Evolutionary conservation across 2,797 vertebrate genomes (phyloP).

Genomic region (Semotilus atromaculatus): DNA sequence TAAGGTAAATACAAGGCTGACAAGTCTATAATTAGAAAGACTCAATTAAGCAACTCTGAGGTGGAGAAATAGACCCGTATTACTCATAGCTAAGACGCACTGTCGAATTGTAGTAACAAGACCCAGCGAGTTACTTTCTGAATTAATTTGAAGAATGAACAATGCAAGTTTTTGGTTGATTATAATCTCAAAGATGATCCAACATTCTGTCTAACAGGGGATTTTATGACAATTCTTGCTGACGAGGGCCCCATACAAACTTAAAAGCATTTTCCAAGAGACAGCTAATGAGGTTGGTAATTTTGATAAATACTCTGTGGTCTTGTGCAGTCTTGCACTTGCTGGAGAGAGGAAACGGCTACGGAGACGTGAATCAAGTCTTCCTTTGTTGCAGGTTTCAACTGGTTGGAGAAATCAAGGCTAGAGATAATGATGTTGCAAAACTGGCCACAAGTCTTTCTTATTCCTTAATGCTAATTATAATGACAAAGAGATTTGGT

Average conservation of each 20-base stretch:
- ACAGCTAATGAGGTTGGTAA: slow-evolving; percentile 52
- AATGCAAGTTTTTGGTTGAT: slow-evolving; percentile 33
- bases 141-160: slow-evolving; percentile 37
- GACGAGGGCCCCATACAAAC: slow-evolving; percentile 17
- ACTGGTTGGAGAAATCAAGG: slow-evolving; percentile 80
- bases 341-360: slow-evolving; percentile 52
- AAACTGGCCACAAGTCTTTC: slow-evolving; percentile 70
- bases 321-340: slow-evolving; percentile 72
- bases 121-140: slow-evolving; percentile 11
- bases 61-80: slow-evolving; percentile 68
- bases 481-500: slow-evolving; percentile 17
- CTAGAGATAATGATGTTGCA: slow-evolving; percentile 79
- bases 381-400: slow-evolving; percentile 80
- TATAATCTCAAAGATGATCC: slow-evolving; percentile 33
- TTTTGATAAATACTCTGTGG: slow-evolving; percentile 62
- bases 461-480: slow-evolving; percentile 56
- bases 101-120: slow-evolving; percentile 40
- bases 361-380: slow-evolving; percentile 65
- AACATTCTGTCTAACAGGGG: slow-evolving; percentile 38
- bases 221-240: slow-evolving; percentile 37
- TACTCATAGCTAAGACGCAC: slow-evolving; percentile 52
- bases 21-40: slow-evolving; percentile 83
- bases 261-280: slow-evolving; percentile 55
- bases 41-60: slow-evolving; percentile 81
- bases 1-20: slow-evolving; percentile 76